phyloP scores from a whole-genome alignment of 2,797 vertebrate genomes.

The Threskiornis aethiopicus region DNA sequence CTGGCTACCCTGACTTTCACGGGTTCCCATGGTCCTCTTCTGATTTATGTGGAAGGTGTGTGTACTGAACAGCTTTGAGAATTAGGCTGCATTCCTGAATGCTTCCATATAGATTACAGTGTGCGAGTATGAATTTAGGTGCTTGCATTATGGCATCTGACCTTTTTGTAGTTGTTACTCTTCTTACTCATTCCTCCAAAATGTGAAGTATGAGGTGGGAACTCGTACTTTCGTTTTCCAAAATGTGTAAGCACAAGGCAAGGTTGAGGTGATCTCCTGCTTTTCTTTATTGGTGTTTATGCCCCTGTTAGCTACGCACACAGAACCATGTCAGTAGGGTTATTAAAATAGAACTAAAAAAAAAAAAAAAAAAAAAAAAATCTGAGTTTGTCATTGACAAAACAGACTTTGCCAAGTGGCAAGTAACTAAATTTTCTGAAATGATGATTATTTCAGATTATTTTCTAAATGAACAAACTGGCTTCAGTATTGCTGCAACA shows the following conservation, averaged over 20 bases:
- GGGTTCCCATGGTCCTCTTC: not conserved
- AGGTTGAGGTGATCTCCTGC: not conserved
- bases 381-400: not conserved
- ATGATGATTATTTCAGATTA: not conserved
- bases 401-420: not conserved
- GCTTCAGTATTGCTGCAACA: not conserved
- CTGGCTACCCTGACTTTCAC: not conserved
- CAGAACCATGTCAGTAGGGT: not conserved
- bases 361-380: not conserved
- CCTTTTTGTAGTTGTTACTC: not conserved
- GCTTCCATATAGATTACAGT: not conserved
- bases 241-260: not conserved
- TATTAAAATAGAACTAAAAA: not conserved
- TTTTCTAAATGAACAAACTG: not conserved
- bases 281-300: rapidly evolving
- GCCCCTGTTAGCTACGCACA: not conserved
- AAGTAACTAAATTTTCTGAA: not conserved
- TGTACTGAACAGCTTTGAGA: not conserved
- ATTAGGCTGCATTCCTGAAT: not conserved
- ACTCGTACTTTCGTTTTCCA: not conserved
- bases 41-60: not conserved
- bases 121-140: not conserved
- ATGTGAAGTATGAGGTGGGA: not conserved
- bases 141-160: not conserved
- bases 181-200: not conserved